Evolutionary conservation across 2,888 invertebrate genomes (phyloP).

Genomic region (Bibio marci): DNA sequence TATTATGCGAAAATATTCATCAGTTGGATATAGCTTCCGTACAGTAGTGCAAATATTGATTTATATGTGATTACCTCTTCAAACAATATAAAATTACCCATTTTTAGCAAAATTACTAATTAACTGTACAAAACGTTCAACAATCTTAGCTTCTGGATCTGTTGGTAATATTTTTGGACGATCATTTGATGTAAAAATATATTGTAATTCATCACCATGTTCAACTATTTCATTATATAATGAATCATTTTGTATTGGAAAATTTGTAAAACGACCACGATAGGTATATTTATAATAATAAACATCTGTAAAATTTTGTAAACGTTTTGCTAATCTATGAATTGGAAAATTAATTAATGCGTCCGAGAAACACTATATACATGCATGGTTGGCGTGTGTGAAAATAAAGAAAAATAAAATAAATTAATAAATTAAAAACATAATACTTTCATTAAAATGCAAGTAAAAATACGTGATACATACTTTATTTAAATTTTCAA

Average conservation of each 20-base stretch:
- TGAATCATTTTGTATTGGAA: no score
- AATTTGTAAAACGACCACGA: slow-evolving; percentile 19
- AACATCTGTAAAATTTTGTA: slow-evolving; percentile 27
- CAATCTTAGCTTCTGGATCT: slow-evolving; percentile 27
- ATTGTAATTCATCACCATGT: slow-evolving; percentile 35
- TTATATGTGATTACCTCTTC: neutral
- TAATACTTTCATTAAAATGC: no score
- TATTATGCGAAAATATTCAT: no score
- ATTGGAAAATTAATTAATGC: slow-evolving; percentile 31
- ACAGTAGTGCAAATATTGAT: no score
- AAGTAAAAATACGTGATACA: neutral
- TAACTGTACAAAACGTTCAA: slow-evolving; percentile 28
- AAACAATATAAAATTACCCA: slow-evolving; percentile 18
- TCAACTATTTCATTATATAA: slow-evolving; percentile 14
- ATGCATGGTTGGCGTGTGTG: no score
- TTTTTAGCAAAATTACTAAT: slow-evolving; percentile 30
- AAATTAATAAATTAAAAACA: neutral
- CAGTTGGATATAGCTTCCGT: no score
- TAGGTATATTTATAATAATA: slow-evolving; percentile 34
- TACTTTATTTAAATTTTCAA: neutral
- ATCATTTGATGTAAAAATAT: slow-evolving; percentile 25
- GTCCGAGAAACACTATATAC: slow-evolving; percentile 33
- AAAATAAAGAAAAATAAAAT: slow-evolving; percentile 8
- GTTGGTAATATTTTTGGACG: slow-evolving; percentile 22
- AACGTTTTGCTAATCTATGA: slow-evolving; percentile 30